Evolutionary conservation across 2,888 invertebrate genomes (phyloP).

Genomic region (Ariolimax columbianus): DNA sequence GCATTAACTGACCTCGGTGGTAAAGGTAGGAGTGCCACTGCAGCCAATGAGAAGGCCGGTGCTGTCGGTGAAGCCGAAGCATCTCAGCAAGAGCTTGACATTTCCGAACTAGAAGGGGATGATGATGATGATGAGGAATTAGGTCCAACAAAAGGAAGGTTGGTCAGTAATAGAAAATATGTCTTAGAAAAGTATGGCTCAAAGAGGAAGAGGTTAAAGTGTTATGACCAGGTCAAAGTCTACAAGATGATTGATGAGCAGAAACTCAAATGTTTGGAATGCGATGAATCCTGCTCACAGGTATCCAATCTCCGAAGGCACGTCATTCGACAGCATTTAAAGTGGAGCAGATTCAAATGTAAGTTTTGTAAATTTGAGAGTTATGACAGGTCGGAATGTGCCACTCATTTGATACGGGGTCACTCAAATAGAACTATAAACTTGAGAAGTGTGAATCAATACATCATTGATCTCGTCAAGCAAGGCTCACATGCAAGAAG

Average conservation of each 20-base stretch:
- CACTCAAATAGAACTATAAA: constrained; percentile 58
- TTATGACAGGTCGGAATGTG: constrained; percentile 70
- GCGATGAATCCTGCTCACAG: constrained; percentile 79
- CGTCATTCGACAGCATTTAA: constrained; percentile 83
- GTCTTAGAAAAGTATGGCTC: constrained; percentile 30
- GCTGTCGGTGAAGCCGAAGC: neutral
- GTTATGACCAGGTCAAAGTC: constrained; percentile 21
- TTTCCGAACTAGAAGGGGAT: neutral
- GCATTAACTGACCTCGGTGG: neutral
- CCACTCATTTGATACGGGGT: constrained; percentile 65
- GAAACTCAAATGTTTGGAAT: constrained; percentile 66
- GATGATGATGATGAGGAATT: constrained; percentile 31
- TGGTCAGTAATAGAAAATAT: constrained; percentile 26
- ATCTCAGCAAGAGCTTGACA: neutral
- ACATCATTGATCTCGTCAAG: constrained; percentile 67
- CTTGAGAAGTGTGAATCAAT: constrained; percentile 47
- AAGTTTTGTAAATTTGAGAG: constrained; percentile 84
- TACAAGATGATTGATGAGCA: constrained; percentile 25
- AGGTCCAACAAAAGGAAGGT: constrained; percentile 40
- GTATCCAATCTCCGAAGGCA: constrained; percentile 86
- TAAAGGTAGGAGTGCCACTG: neutral
- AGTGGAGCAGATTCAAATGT: constrained; percentile 88
- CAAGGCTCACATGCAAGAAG: constrained; percentile 60
- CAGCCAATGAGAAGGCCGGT: neutral
- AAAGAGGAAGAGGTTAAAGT: constrained; percentile 18